These are phyloP conservation scores for Mesochorus sp. DNA, from an alignment of 2,888 invertebrate genomes.

Conservation along the genomic window DNA sequence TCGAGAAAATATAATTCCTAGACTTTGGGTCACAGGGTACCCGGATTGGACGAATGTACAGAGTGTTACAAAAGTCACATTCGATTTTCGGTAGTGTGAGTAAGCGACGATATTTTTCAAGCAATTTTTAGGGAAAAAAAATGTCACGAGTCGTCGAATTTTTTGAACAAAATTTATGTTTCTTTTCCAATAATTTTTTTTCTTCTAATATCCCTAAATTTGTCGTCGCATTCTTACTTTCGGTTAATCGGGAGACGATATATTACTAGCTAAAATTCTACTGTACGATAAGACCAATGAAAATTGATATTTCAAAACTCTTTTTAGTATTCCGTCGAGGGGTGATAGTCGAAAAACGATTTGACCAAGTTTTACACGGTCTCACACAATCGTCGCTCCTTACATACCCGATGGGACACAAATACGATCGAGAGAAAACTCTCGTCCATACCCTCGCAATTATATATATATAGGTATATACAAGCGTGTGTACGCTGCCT, in stretches of 20 bases:
- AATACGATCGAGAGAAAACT: conserved; percentile 53
- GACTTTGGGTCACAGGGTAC: conserved; percentile 25
- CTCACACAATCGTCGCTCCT: conserved; percentile 58
- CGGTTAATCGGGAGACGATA: conserved; percentile 6
- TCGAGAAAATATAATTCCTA: conserved; percentile 20
- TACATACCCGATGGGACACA: conserved; percentile 62
- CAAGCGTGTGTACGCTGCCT: neutral
- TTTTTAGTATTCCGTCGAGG: conserved; percentile 76
- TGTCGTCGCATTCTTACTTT: conserved; percentile 48
- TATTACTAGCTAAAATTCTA: neutral
- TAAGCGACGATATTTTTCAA: too few species aligned
- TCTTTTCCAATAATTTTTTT: conserved; percentile 55
- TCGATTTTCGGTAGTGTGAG: too few species aligned
- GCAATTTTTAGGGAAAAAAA: neutral
- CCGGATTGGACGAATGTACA: conserved; percentile 42
- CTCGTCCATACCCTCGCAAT: neutral
- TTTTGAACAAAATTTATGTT: conserved; percentile 47
- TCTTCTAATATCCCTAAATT: conserved; percentile 41
- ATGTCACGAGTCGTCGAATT: conserved; percentile 40
- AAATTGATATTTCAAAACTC: neutral
- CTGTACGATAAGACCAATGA: neutral
- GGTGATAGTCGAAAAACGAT: conserved; percentile 77
- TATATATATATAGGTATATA: conserved; percentile 4
- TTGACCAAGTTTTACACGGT: conserved; percentile 78
- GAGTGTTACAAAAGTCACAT: neutral